Evolutionary conservation across 2,888 invertebrate genomes (phyloP).

Genomic region (Atrina japonica): DNA sequence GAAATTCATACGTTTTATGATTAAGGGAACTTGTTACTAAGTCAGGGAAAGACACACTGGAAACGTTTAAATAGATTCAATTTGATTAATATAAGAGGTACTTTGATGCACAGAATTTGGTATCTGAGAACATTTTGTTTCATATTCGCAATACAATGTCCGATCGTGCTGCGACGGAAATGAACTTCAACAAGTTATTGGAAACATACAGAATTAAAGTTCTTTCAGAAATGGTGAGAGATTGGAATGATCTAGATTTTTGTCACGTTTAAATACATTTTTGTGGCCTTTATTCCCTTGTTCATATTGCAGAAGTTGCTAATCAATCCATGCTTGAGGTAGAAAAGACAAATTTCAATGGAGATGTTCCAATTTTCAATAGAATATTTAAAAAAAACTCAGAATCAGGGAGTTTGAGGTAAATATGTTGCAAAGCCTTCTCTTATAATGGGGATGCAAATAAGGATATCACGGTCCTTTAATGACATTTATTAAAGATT

Average conservation of each 20-base stretch:
- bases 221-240: slow-evolving; percentile 15
- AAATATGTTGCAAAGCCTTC: slow-evolving; percentile 24
- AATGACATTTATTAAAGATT: slow-evolving; percentile 27
- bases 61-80: slow-evolving; percentile 7
- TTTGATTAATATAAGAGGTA: slow-evolving; percentile 14
- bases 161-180: slow-evolving; percentile 40
- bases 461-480: slow-evolving; percentile 41
- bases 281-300: slow-evolving; percentile 35
- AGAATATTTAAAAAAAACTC: slow-evolving; percentile 3
- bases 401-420: slow-evolving; percentile 6
- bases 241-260: no score
- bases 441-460: slow-evolving; percentile 32
- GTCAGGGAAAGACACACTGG: slow-evolving; percentile 22
- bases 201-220: slow-evolving; percentile 27
- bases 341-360: slow-evolving; percentile 23
- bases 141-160: slow-evolving; percentile 40
- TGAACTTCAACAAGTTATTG: slow-evolving; percentile 28
- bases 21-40: slow-evolving; percentile 21
- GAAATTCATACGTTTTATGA: slow-evolving; percentile 23
- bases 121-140: slow-evolving; percentile 30
- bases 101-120: slow-evolving; percentile 1
- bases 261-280: no score
- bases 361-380: slow-evolving; percentile 18
- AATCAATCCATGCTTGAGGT: slow-evolving; percentile 11
- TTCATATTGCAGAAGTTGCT: slow-evolving; percentile 35